phyloP scores from a whole-genome alignment of 2,888 invertebrate species.

The Apodemia hepburni region DNA sequence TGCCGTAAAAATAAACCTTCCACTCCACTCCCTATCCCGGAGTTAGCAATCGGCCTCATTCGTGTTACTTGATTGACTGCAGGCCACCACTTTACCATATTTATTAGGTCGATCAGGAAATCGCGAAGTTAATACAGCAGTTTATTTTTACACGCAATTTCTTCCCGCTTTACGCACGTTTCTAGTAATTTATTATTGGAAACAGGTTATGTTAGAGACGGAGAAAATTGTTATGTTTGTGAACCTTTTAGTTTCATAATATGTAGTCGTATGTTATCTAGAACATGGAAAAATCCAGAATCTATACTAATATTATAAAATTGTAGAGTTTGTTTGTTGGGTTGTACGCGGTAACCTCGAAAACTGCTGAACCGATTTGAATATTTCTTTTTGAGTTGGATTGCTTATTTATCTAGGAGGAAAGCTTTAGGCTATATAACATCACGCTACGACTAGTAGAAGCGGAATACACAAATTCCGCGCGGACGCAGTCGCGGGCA shows the following conservation, averaged over 20 bases:
- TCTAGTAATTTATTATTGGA: conserved; percentile 1
- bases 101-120: conserved; percentile 69
- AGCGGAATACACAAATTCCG: too few species aligned
- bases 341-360: too few species aligned
- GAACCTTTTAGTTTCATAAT: not conserved
- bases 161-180: conserved; percentile 32
- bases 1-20: conserved; percentile 60
- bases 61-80: conserved; percentile 59
- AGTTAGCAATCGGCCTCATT: conserved; percentile 47
- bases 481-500: too few species aligned
- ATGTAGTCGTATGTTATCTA: not conserved
- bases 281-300: too few species aligned
- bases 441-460: too few species aligned
- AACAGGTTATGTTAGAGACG: conserved; percentile 3
- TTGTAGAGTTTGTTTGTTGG: too few species aligned
- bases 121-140: conserved; percentile 48
- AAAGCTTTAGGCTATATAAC: too few species aligned
- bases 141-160: conserved; percentile 53
- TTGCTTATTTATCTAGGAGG: too few species aligned
- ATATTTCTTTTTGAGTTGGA: too few species aligned
- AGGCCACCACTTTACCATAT: conserved; percentile 55
- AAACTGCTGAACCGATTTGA: too few species aligned
- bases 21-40: conserved; percentile 34
- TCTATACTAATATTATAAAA: too few species aligned
- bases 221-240: conserved; percentile 6